Conservation (phyloP, 2,113 vertebrate species). For the Saguinus imperator region DNA sequence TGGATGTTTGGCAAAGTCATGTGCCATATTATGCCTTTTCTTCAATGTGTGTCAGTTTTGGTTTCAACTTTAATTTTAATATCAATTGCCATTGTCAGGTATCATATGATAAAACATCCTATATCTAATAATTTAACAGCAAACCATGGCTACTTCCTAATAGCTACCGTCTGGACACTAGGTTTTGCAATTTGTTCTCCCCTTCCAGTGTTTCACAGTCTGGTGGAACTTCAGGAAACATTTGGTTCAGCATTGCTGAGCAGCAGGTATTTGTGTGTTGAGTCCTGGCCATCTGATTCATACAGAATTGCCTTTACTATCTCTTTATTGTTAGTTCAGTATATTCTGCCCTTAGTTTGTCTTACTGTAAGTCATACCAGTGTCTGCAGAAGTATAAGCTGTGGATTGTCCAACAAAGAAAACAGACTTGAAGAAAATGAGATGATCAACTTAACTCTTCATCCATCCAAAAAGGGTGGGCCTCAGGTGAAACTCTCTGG, state of each 20-base stretch:
- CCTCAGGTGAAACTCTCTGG: constrained; percentile 56
- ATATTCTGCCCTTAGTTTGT: constrained; percentile 86
- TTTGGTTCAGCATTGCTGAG: constrained; percentile 82
- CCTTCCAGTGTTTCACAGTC: constrained; percentile 88
- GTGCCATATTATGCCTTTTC: constrained; percentile 89
- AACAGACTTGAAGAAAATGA: constrained; percentile 86
- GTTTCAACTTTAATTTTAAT: constrained; percentile 90
- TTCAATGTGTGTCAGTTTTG: constrained; percentile 88
- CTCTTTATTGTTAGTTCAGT: constrained; percentile 87
- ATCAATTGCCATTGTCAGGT: constrained; percentile 89
- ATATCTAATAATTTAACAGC: constrained; percentile 86
- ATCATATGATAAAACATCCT: constrained; percentile 89
- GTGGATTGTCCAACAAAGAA: constrained; percentile 82
- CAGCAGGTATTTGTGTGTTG: constrained; percentile 86
- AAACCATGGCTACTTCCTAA: constrained; percentile 86
- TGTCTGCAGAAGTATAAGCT: constrained; percentile 87
- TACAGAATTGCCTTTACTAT: constrained; percentile 89
- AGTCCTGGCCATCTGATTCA: constrained; percentile 87
- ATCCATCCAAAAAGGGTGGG: constrained; percentile 76
- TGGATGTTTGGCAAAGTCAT: constrained; percentile 89
- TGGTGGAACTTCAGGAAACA: constrained; percentile 85
- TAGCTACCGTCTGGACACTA: constrained; percentile 84
- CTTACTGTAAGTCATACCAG: constrained; percentile 88
- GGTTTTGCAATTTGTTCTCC: constrained; percentile 88
- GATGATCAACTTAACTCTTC: constrained; percentile 87